Conservation (phyloP, 1,140 invertebrate species). For the Drosophila athabasca region DNA sequence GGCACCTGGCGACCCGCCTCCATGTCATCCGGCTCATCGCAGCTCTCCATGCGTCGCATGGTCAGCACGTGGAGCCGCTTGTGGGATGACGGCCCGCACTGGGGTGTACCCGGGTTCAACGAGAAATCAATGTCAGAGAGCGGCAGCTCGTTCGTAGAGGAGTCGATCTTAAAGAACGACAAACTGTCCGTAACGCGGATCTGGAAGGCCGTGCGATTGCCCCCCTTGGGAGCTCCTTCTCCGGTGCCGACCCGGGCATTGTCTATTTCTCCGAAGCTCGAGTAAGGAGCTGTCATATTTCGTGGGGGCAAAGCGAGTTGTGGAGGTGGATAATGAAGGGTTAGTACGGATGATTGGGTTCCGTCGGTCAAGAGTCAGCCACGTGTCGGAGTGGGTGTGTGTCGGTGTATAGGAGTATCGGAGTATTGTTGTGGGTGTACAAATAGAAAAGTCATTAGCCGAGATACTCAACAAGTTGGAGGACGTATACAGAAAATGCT, state of each 20-base stretch:
- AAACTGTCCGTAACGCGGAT: constrained; percentile 75
- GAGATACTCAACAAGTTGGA: constrained; percentile 52
- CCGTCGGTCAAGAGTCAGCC: constrained; percentile 21
- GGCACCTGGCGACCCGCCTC: constrained; percentile 15
- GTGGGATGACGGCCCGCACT: constrained; percentile 28
- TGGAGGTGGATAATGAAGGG: constrained; percentile 1
- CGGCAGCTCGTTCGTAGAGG: constrained; percentile 86
- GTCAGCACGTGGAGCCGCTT: constrained; percentile 64
- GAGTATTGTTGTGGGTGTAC: constrained; percentile 44
- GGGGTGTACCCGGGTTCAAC: constrained; percentile 66
- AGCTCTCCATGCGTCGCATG: constrained; percentile 75
- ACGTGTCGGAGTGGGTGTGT: constrained; percentile 13
- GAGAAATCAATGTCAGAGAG: constrained; percentile 85
- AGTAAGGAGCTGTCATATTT: neutral
- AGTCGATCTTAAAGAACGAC: constrained; percentile 82
- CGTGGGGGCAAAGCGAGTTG: neutral
- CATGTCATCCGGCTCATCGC: constrained; percentile 58
- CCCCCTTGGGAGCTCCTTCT: constrained; percentile 9
- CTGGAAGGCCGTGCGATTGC: constrained; percentile 53
- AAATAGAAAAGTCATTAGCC: constrained; percentile 76
- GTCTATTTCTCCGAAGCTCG: constrained; percentile 55
- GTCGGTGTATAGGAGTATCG: constrained; percentile 16
- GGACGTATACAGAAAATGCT: constrained; percentile 17
- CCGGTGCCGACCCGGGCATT: constrained; percentile 45
- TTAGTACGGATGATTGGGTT: constrained; percentile 32